phyloP scores from a whole-genome alignment of 2,797 vertebrate species.

The Macroramphosus scolopax region DNA sequence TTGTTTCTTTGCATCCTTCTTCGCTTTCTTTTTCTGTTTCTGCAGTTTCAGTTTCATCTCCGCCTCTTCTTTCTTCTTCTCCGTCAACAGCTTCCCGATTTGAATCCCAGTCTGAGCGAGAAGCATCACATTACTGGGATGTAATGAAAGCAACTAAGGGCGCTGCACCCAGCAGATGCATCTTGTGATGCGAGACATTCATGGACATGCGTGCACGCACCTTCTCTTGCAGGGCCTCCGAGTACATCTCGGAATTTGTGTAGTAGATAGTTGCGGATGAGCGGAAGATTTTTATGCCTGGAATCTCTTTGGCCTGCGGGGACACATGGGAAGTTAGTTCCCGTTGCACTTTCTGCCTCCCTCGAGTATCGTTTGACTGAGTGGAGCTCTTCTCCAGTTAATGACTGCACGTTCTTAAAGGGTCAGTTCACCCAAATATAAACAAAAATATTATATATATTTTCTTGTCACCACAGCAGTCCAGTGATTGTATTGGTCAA shows the following conservation, averaged over 20 bases:
- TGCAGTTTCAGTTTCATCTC: constrained; percentile 71
- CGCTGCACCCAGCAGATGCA: constrained; percentile 10
- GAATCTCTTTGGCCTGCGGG: constrained; percentile 74
- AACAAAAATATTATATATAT: no score
- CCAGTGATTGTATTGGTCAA: no score
- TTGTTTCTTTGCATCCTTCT: constrained; percentile 72
- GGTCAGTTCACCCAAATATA: background rate
- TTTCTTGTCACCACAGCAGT: no score
- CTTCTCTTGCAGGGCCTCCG: constrained; percentile 84
- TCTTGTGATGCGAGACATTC: constrained; percentile 17
- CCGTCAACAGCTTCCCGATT: constrained; percentile 79
- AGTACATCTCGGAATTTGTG: constrained; percentile 88
- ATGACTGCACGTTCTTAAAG: constrained; percentile 3
- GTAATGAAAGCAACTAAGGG: constrained; percentile 39
- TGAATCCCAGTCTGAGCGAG: constrained; percentile 81
- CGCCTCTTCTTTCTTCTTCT: constrained; percentile 81
- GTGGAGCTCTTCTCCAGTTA: constrained; percentile 6
- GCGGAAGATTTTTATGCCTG: constrained; percentile 89
- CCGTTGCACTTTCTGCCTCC: constrained; percentile 13
- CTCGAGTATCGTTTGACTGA: constrained; percentile 8
- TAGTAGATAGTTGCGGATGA: constrained; percentile 88
- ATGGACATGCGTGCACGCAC: constrained; percentile 60
- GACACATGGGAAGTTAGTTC: constrained; percentile 22
- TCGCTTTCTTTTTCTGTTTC: constrained; percentile 68
- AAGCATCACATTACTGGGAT: constrained; percentile 12